Percentiles rank a stretch among this genome's conserved stretches.
Evolutionary conservation across 2,797 vertebrate species (phyloP).

Genomic region (Anguilla anguilla): DNA sequence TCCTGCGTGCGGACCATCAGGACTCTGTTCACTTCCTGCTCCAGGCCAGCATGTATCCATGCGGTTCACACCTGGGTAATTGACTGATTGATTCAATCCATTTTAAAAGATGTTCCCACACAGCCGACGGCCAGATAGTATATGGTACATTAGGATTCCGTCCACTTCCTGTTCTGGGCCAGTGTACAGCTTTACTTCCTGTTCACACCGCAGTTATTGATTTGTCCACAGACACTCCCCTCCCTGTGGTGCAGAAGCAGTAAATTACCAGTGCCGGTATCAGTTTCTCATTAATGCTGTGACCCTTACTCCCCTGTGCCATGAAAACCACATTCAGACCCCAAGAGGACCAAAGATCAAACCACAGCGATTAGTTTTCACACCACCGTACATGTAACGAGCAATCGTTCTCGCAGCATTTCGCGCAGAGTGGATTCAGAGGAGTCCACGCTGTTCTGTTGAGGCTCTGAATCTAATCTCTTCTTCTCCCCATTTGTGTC

Average conservation of each 20-base stretch:
- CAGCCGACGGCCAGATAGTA: background rate
- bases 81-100: background rate
- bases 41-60: background rate
- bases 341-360: background rate
- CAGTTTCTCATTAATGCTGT: background rate
- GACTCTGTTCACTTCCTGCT: background rate
- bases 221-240: background rate
- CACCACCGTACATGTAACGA: background rate
- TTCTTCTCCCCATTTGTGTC: background rate
- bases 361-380: background rate
- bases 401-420: background rate
- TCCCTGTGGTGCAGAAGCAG: background rate
- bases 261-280: background rate
- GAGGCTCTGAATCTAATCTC: background rate
- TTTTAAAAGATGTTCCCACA: background rate
- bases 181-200: too few species aligned
- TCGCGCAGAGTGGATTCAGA: background rate
- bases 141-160: background rate
- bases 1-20: background rate
- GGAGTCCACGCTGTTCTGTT: background rate
- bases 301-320: background rate
- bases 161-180: background rate
- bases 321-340: background rate
- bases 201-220: background rate
- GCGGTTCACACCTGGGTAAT: background rate